Evolutionary conservation across 2,888 invertebrate genomes (phyloP).

Genomic region (Aphodius sticticus): DNA sequence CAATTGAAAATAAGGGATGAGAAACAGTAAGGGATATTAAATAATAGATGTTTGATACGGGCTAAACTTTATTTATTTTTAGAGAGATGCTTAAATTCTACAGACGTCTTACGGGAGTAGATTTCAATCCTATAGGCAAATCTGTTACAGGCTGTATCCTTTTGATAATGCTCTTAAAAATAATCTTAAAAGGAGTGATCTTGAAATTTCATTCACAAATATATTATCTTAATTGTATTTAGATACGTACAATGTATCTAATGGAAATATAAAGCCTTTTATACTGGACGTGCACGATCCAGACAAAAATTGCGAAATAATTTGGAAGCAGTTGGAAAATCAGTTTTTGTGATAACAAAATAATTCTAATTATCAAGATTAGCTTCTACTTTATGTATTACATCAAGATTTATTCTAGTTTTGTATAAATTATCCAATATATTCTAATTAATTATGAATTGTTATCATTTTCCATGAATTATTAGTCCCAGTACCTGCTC

Average conservation of each 20-base stretch:
- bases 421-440: conserved; percentile 5
- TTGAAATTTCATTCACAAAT: background rate
- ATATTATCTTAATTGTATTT: background rate
- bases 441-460: conserved; percentile 7
- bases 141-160: background rate
- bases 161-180: background rate
- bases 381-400: background rate
- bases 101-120: background rate
- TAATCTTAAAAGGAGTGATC: background rate
- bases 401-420: background rate
- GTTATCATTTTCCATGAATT: background rate
- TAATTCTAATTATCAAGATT: no score
- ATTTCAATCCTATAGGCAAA: background rate
- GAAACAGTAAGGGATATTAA: background rate
- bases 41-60: background rate
- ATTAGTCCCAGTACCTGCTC: conserved; percentile 69
- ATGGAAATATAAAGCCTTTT: background rate
- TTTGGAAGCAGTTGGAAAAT: background rate
- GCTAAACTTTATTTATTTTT: background rate
- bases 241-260: background rate
- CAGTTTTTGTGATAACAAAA: background rate
- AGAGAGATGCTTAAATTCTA: background rate
- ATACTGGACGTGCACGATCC: background rate
- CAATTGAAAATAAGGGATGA: background rate
- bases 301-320: background rate